Base-by-base conservation (phyloP, 2,888 invertebrate genomes). In the Chaitophorus viminalis region DNA sequence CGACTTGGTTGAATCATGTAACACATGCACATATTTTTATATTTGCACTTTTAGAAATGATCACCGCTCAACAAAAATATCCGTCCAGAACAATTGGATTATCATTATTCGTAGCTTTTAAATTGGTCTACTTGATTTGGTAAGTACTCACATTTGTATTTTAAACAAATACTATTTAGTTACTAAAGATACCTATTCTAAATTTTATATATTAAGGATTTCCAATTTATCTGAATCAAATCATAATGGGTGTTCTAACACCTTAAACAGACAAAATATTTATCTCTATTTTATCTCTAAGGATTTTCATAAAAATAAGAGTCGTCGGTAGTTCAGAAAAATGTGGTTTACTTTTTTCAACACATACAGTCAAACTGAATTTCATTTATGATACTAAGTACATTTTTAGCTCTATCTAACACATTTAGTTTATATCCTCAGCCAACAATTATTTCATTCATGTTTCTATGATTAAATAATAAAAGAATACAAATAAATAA, bases 1-100 rank as follows among this genome's bases (percentile, higher is more conserved):
- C 98, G 9, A 91, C 92, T 85, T 98, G 98, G 98, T 92, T 98
- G 88, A 99, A 99, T 91, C 98, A 99, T 92, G 93, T 96, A 4
- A 95, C 97, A 94, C 98, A 98, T 92, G 97, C 98, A 21, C 95
- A 96, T 91, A 96, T 98, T 90, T 93, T 97, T 91, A 92, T 96
- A 25, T 95, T 96, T 90, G 94, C 95, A 39, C 89, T 96, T 4
- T 91, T 96, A 89, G 98, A 98, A 92, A 93, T 96, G 91, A 92
- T 94, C 60, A 93, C 94, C 33, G 94, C 95, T 65, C 95, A 95
- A 90, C 94, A 97, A 91, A 93, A 94, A 90, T 97, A 96, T 92
- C 97, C 98, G 0, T 91, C 92, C n/a, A 82, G 88, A 36, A 39
- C 77, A 36, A 68, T 33, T 36, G 88, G 88, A 29, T 25, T 88